These are phyloP conservation scores for Fulmarus glacialis DNA, from an alignment of 2,113 vertebrate genomes.

Conservation along the genomic window DNA sequence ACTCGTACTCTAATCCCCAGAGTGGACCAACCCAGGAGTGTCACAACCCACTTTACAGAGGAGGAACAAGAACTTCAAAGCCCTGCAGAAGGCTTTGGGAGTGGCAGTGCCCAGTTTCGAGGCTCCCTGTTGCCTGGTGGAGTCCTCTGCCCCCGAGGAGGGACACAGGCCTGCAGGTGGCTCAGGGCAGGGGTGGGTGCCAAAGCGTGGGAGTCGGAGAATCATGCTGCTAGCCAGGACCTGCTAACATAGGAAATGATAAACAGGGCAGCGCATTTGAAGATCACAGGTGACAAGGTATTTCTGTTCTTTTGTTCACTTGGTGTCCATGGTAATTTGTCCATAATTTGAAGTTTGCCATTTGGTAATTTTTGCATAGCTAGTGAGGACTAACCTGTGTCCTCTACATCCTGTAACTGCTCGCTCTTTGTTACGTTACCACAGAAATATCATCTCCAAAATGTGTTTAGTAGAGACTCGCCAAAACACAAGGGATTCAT, in stretches of 20 bases:
- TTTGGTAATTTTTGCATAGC: background rate
- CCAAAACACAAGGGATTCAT: background rate
- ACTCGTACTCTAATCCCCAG: background rate
- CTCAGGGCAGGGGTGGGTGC: accelerated
- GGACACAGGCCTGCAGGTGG: background rate
- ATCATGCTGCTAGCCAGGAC: background rate
- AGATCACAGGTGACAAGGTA: background rate
- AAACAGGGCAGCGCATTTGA: background rate
- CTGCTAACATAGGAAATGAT: background rate
- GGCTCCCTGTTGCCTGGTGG: background rate
- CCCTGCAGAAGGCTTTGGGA: background rate
- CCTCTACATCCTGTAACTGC: background rate
- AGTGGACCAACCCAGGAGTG: background rate
- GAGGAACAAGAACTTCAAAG: background rate
- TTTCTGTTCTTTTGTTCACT: background rate
- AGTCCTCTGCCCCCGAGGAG: accelerated
- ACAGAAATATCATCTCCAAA: background rate
- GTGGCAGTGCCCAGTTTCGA: accelerated
- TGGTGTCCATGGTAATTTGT: background rate
- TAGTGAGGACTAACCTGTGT: background rate
- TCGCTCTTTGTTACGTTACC: background rate
- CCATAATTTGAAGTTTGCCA: background rate
- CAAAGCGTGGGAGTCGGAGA: background rate
- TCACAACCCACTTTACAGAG: background rate
- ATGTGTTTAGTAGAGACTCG: background rate